Evolutionary conservation across 2,797 vertebrate species (phyloP).

Genomic region (Menidia menidia): DNA sequence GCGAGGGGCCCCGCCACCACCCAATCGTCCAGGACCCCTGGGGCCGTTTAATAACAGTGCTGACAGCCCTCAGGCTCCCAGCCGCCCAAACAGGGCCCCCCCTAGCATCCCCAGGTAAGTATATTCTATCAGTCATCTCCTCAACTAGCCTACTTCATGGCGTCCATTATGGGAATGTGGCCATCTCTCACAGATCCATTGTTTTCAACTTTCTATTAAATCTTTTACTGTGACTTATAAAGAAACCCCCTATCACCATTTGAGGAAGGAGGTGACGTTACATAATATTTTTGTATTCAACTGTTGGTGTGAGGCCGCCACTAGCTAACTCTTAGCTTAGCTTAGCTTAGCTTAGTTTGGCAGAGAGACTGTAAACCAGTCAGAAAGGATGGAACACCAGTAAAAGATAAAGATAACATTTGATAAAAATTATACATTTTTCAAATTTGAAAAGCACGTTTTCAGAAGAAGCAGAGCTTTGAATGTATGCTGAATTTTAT

Average conservation of each 20-base stretch:
- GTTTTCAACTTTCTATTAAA: not conserved
- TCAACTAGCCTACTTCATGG: not conserved
- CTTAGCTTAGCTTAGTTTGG: not conserved
- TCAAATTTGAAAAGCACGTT: not conserved
- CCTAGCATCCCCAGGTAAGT: constrained; percentile 95
- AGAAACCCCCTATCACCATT: not conserved
- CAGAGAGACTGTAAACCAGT: not conserved
- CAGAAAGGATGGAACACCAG: not conserved
- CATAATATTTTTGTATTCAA: not conserved
- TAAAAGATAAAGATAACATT: too few species aligned
- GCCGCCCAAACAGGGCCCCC: constrained; percentile 91
- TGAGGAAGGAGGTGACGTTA: not conserved
- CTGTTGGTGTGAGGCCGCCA: not conserved
- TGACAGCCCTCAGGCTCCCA: constrained; percentile 89
- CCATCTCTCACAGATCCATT: too few species aligned
- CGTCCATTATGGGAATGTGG: not conserved
- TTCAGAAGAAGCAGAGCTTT: not conserved
- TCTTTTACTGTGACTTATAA: not conserved
- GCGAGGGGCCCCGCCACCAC: constrained; percentile 88
- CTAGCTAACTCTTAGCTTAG: not conserved
- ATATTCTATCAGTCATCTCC: not conserved
- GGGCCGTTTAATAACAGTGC: constrained; percentile 88
- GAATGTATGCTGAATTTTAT: not conserved
- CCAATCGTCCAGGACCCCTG: constrained; percentile 88
- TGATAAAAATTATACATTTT: too few species aligned